Evolutionary conservation across 2,888 invertebrate genomes (phyloP).

Genomic region (Protonemura montana): DNA sequence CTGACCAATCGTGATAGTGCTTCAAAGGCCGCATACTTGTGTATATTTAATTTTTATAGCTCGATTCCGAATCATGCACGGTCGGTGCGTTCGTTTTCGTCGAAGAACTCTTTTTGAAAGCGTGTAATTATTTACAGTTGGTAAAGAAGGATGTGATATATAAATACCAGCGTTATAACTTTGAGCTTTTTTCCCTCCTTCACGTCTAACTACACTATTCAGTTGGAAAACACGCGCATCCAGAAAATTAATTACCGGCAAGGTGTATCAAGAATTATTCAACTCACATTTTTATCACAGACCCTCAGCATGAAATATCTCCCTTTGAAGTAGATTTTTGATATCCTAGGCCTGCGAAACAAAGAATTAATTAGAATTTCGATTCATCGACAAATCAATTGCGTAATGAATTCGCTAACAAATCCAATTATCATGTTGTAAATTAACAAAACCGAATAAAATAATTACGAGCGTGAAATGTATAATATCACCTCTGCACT

Average conservation of each 20-base stretch:
- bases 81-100: neutral
- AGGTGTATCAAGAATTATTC: slow-evolving; percentile 24
- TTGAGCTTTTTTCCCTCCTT: neutral
- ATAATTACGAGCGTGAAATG: neutral
- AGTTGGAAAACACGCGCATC: neutral
- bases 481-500: slow-evolving; percentile 51
- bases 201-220: neutral
- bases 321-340: slow-evolving; percentile 95
- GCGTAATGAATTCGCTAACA: neutral
- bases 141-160: neutral
- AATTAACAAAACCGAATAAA: neutral
- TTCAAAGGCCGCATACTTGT: neutral
- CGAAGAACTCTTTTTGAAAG: neutral
- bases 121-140: neutral
- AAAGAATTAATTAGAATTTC: neutral
- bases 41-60: neutral
- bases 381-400: neutral
- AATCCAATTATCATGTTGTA: neutral
- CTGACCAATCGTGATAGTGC: neutral
- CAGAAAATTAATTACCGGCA: neutral
- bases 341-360: slow-evolving; percentile 79
- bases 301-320: slow-evolving; percentile 96
- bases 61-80: neutral
- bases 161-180: neutral
- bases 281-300: slow-evolving; percentile 92